Evolutionary conservation across 92 coral and sea anemone species (phyloP).

Genomic region (Ricordea florida): DNA sequence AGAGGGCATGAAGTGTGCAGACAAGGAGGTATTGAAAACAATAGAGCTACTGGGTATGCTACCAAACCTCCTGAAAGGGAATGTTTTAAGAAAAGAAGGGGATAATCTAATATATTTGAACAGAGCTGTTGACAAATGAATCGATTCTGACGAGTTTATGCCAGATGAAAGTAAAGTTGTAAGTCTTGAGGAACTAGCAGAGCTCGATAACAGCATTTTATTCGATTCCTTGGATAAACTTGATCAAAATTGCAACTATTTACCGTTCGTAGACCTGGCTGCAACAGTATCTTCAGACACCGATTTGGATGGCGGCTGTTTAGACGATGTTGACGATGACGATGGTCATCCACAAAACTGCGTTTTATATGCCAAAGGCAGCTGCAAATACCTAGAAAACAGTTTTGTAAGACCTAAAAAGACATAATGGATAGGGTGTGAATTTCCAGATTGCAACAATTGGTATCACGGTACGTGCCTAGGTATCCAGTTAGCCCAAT

Average conservation of each 20-base stretch:
- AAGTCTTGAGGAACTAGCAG: slow-evolving; percentile 2
- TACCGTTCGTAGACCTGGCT: background rate
- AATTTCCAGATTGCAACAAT: slow-evolving; percentile 23
- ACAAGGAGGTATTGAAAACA: slow-evolving; percentile 28
- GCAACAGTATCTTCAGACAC: background rate
- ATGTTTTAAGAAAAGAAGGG: slow-evolving; percentile 12
- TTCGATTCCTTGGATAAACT: slow-evolving; percentile 11
- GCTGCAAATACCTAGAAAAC: slow-evolving; percentile 5
- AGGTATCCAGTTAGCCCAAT: slow-evolving; percentile 14
- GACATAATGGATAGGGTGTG: slow-evolving; percentile 51
- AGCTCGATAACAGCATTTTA: slow-evolving; percentile 14
- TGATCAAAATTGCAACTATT: background rate
- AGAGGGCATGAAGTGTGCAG: slow-evolving; percentile 18
- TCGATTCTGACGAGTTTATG: background rate
- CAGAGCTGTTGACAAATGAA: slow-evolving; percentile 13
- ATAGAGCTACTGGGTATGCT: slow-evolving; percentile 27
- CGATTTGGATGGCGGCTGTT: background rate
- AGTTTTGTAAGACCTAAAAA: slow-evolving; percentile 23
- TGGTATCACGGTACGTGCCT: slow-evolving; percentile 47
- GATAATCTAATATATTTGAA: slow-evolving; percentile 9
- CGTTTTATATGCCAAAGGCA: background rate
- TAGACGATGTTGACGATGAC: slow-evolving; percentile 4
- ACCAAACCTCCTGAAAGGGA: slow-evolving; percentile 9
- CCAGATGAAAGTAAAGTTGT: slow-evolving; percentile 28
- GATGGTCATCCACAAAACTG: slow-evolving; percentile 18